Evolutionary conservation across 1,140 invertebrate species (phyloP).

Genomic region (Nymphalis io): DNA sequence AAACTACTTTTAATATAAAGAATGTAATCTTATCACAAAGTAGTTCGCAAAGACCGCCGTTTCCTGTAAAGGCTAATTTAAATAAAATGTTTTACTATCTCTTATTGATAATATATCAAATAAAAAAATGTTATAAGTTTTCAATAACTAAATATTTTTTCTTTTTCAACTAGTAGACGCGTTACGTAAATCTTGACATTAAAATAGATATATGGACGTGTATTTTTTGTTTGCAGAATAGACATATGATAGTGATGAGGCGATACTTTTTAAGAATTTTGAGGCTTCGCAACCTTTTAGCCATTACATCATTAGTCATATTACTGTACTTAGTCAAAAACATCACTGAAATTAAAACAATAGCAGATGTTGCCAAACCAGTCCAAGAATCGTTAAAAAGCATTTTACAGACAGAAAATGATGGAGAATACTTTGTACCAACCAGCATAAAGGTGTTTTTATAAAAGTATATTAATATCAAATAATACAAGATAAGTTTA

Average conservation of each 20-base stretch:
- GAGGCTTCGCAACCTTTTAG: conserved; percentile 48
- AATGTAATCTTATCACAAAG: neutral
- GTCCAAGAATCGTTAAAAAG: conserved; percentile 34
- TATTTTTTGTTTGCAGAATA: conserved; percentile 19
- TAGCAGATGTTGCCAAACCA: conserved; percentile 24
- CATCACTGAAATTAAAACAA: conserved; percentile 29
- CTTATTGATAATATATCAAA: neutral
- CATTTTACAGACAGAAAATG: conserved; percentile 26
- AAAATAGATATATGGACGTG: too few relatives aligned
- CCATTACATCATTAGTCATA: conserved; percentile 29
- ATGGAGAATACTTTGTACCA: conserved; percentile 55
- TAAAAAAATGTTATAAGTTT: neutral
- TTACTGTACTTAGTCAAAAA: conserved; percentile 50
- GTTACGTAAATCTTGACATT: too few relatives aligned
- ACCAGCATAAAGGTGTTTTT: conserved; percentile 46
- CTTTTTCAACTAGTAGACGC: neutral
- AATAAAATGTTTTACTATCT: neutral
- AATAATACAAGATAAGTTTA: neutral
- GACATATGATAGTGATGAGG: conserved; percentile 32
- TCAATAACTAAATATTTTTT: neutral
- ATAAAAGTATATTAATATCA: neutral
- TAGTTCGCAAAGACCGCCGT: neutral
- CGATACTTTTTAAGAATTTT: conserved; percentile 46
- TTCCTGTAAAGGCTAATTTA: neutral
- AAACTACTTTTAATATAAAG: too few relatives aligned